Conservation (phyloP, 2,888 invertebrate species). For the Drosophila ustulata region DNA sequence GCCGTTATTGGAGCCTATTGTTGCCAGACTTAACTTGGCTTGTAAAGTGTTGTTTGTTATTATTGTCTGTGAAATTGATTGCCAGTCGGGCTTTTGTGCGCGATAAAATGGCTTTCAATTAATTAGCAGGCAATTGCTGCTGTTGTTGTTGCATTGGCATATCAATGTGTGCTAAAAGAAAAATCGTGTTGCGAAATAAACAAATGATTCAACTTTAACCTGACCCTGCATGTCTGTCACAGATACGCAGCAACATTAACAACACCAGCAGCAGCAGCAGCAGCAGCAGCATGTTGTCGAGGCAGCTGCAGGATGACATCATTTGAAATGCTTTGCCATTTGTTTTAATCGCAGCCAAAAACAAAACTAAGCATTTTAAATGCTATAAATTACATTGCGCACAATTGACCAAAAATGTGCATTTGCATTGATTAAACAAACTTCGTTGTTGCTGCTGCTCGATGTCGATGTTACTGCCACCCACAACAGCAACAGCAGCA, state of each 20-base stretch:
- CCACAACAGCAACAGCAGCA: constrained; percentile 51
- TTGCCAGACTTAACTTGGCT: constrained; percentile 29
- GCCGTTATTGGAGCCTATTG: constrained; percentile 66
- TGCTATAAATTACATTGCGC: constrained; percentile 73
- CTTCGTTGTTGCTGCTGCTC: constrained; percentile 21
- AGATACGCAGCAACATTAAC: constrained; percentile 40
- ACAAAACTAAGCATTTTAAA: constrained; percentile 57
- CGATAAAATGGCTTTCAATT: constrained; percentile 79
- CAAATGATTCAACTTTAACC: constrained; percentile 84
- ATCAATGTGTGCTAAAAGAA: constrained; percentile 71
- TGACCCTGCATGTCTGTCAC: constrained; percentile 82
- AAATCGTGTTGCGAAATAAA: constrained; percentile 71
- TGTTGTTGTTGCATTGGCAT: constrained; percentile 38
- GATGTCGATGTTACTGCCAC: constrained; percentile 42
- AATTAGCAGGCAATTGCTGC: constrained; percentile 63
- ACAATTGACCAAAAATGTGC: constrained; percentile 80
- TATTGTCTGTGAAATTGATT: constrained; percentile 62
- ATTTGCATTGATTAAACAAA: constrained; percentile 75
- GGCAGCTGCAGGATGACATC: constrained; percentile 71
- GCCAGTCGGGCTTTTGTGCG: constrained; percentile 71
- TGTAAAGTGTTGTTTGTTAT: constrained; percentile 26
- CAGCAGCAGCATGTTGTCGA: constrained; percentile 24
- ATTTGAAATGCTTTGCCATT: constrained; percentile 58
- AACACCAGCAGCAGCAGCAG: constrained; percentile 30
- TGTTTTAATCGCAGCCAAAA: constrained; percentile 63